Conservation (phyloP, 2,113 vertebrate species). For the Brachyistius frenatus region DNA sequence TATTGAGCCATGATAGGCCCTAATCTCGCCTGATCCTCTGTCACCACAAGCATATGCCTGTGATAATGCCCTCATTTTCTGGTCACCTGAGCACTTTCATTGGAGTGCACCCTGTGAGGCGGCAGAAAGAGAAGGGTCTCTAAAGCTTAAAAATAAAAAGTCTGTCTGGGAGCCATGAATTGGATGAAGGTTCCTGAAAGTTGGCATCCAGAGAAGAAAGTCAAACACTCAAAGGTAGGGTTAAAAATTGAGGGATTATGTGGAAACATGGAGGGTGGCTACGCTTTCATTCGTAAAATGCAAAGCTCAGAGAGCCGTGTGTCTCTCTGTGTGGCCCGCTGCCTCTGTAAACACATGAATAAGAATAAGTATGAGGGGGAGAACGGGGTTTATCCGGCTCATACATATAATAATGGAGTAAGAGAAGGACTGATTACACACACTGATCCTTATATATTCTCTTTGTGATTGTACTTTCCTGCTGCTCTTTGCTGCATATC, state of each 20-base stretch:
- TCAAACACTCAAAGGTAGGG: conserved; percentile 82
- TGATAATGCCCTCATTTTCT: conserved; percentile 85
- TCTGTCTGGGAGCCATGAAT: conserved; percentile 56
- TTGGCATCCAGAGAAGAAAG: conserved; percentile 78
- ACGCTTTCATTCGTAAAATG: conserved; percentile 80
- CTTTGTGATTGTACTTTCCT: conserved; percentile 1
- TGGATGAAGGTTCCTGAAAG: conserved; percentile 68
- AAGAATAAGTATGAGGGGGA: conserved; percentile 70
- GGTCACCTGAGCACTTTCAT: conserved; percentile 85
- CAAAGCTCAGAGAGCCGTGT: conserved; percentile 65
- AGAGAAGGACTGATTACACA: conserved; percentile 47
- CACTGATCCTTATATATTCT: conserved; percentile 14
- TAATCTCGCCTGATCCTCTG: conserved; percentile 83
- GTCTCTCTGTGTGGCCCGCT: conserved; percentile 85
- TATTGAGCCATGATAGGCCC: conserved; percentile 76
- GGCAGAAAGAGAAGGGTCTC: conserved; percentile 54
- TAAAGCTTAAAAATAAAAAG: conserved; percentile 64
- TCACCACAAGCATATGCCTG: conserved; percentile 80
- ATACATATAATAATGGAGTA: conserved; percentile 70
- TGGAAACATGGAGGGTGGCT: conserved; percentile 76
- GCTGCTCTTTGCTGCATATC: background rate
- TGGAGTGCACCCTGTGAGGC: conserved; percentile 59
- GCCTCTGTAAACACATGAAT: conserved; percentile 85
- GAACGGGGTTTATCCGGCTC: conserved; percentile 71
- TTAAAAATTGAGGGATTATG: conserved; percentile 82